Evolutionary conservation across 2,797 vertebrate species (phyloP), one percentile per base, ranked within the genome.

Genomic region (Limnodromus scolopaceus): DNA sequence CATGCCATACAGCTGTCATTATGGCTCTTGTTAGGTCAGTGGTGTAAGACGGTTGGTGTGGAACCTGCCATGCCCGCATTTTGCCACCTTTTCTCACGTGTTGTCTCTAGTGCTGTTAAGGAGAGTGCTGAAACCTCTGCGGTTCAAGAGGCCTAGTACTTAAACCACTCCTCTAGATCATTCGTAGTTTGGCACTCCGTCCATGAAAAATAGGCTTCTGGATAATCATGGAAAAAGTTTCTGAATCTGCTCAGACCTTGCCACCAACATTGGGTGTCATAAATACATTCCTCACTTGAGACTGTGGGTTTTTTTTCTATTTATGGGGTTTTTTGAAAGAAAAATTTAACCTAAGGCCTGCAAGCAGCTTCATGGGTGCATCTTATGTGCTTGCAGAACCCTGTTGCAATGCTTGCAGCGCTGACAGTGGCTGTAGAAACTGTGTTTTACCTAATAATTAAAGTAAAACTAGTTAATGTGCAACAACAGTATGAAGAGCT

Each of bases 181-280:
- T 2, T 81, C 19, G 2, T 28, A 46, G 32, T 60, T 75, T 8
- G 11, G 5, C 7, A 5, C 2, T 49, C 32, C 24, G 38, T 10
- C 24, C 28, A 2, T 77, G n/a, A 48, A 46, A 66, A 66, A 28
- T 6, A 43, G 20, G 9, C 22, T 89, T 54, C 20, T 28, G 25
- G 9, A 3, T 77, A 51, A 48, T 5, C 10, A 25, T 17, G 9
- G 6, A 2, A 39, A 51, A 77, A 43, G 9, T 49, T 72, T 65
- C n/a, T 63, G 18, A 51, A 36, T 77, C 27, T 89, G 28, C 30
- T 74, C 39, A 70, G 36, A 39, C n/a, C 34, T 81, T 9, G 0
- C 19, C 43, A 45, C 30, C 30, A 76, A 1, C 6, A 6, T 0
- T 24, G 19, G 19, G 11, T 82, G 51, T 48, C 32, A 0, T 38